A percentile compares a stretch with the other conserved stretches of the same genome.
Conservation (phyloP, 2,888 invertebrate species). For the Pandemis cinnamomeana region DNA sequence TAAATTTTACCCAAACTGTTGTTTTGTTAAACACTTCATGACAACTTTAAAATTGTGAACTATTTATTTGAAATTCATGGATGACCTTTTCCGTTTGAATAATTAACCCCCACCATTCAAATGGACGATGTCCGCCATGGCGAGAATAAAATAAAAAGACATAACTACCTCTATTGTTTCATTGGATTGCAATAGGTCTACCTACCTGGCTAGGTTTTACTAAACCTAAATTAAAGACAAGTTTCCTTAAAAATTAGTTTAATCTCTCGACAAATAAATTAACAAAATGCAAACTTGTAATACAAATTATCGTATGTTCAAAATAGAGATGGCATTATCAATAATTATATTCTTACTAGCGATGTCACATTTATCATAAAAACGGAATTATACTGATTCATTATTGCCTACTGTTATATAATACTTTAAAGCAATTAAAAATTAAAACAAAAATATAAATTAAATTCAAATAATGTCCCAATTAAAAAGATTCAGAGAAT, state of each 20-base stretch:
- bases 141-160: conserved; percentile 59
- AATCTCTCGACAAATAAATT: conserved; percentile 83
- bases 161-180: conserved; percentile 48
- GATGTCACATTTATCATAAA: conserved; percentile 64
- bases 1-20: conserved; percentile 54
- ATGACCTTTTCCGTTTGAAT: conserved; percentile 82
- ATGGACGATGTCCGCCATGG: conserved; percentile 81
- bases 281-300: conserved; percentile 74
- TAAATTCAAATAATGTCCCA: conserved; percentile 63
- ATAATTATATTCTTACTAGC: conserved; percentile 67
- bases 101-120: conserved; percentile 55
- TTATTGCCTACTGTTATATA: conserved; percentile 55
- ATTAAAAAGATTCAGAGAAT: conserved; percentile 58
- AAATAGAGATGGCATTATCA: conserved; percentile 74
- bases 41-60: conserved; percentile 54
- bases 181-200: not conserved
- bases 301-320: conserved; percentile 61
- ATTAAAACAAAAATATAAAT: conserved; percentile 59
- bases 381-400: conserved; percentile 64
- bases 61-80: conserved; percentile 79
- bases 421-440: conserved; percentile 65
- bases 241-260: conserved; percentile 77
- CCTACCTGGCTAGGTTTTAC: not conserved
- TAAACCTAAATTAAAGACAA: conserved; percentile 49
- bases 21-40: conserved; percentile 62